Base-by-base conservation (phyloP, 2,888 invertebrate species). In the Cephus pygmeus region DNA sequence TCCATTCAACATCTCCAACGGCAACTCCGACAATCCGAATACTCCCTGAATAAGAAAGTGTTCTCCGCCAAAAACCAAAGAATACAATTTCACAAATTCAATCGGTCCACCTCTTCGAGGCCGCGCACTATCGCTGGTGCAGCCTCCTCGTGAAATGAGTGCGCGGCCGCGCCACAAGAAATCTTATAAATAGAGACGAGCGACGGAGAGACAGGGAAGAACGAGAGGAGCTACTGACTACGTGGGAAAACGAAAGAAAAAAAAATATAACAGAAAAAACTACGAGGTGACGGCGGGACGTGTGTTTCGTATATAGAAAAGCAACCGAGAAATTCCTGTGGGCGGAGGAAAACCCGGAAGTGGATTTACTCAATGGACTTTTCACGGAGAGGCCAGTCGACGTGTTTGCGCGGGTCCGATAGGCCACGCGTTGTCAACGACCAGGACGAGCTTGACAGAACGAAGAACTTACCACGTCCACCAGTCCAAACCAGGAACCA, bases 101-200 rank as follows among this genome's bases (percentile, higher is more conserved):
- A 15, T 56, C 23, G 23, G 23, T 56, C 56, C 0, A 71, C 31
- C 31, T 71, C 33, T 4, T 34, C 33, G 71, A 71, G 71, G 33
- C 33, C 33, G 71, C 71, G 71, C 34, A 71, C 34, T 15, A 71
- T 71, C 71, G 71, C 71, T 31, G 31, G 31, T 34, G 71, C 71
- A 31, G 71, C 71, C 33, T 31, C 33, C 71, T 71, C 71, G 71
- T 31, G 71, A 71, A 71, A 71, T 34, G 71, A 71, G 71, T 34
- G 71, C 71, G 71, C 33, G 33, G 31, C 71, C 31, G 71, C 71
- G 33, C 71, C 12, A 34, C 71, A 34, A 31, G 71, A 71, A 34
- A 71, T 71, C 71, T 71, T 71, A 71, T 71, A 71, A 71, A 71
- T 71, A 71, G 71, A 56, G 56, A 56, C 71, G 71, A 71, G 71